A percentile compares a stretch with the other conserved stretches of the same genome.
Conservation (phyloP, 1,140 invertebrate genomes). For the Sitodiplosis mosellana region DNA sequence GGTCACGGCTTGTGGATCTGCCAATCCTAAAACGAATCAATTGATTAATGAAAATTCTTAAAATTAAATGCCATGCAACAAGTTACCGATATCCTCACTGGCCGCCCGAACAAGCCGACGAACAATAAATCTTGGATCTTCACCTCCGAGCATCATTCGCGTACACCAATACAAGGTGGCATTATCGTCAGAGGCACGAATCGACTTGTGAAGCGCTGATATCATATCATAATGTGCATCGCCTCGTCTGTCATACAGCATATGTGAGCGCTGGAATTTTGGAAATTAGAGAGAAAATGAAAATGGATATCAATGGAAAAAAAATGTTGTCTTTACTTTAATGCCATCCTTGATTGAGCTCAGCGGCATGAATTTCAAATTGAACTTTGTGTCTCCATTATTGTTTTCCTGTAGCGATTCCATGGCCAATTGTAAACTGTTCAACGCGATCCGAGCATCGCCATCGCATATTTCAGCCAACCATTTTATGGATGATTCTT, state of each 20-base stretch:
- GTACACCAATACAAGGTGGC: constrained; percentile 70
- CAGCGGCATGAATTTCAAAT: constrained; percentile 30
- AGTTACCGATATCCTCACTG: constrained; percentile 40
- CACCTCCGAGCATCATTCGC: constrained; percentile 61
- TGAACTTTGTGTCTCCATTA: constrained; percentile 11
- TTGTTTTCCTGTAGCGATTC: constrained; percentile 23
- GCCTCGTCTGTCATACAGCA: constrained; percentile 59
- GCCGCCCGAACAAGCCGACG: constrained; percentile 55
- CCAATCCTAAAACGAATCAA: constrained; percentile 26
- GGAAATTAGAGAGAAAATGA: background rate
- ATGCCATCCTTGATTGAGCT: constrained; percentile 43
- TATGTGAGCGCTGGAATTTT: constrained; percentile 40
- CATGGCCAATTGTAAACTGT: constrained; percentile 52
- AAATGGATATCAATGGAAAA: no score
- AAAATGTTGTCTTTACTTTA: constrained; percentile 29
- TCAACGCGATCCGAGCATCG: constrained; percentile 60
- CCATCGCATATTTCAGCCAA: constrained; percentile 61
- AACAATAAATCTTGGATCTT: constrained; percentile 68
- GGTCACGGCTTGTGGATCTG: constrained; percentile 30
- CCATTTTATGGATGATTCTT: constrained; percentile 42
- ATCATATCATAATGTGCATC: constrained; percentile 73
- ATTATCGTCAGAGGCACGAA: constrained; percentile 64
- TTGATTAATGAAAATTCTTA: background rate
- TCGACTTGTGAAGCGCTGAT: constrained; percentile 69
- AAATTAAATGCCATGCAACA: background rate